Evolutionary conservation across 2,888 invertebrate genomes (phyloP).

Genomic region (Drosophila flavopinicola): DNA sequence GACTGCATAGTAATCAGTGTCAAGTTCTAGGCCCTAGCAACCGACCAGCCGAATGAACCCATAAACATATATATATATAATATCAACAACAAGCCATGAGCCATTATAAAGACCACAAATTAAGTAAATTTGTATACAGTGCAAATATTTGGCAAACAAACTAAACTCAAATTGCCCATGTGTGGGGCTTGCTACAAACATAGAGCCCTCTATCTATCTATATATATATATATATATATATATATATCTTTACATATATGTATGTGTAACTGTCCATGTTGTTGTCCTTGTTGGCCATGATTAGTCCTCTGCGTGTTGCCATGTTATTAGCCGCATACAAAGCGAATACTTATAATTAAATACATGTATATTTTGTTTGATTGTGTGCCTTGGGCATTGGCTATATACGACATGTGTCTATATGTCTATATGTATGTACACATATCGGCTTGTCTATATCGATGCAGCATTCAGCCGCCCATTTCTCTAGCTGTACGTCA

Average conservation of each 20-base stretch:
- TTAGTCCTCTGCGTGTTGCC: conserved; percentile 42
- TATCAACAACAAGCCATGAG: conserved; percentile 9
- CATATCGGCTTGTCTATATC: no score
- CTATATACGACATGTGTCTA: conserved; percentile 47
- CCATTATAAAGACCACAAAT: conserved; percentile 18
- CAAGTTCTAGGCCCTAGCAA: conserved; percentile 49
- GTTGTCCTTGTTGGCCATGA: conserved; percentile 42
- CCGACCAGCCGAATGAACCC: conserved; percentile 14
- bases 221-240: conserved; percentile 7
- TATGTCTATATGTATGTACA: conserved; percentile 23
- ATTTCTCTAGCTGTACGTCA: conserved; percentile 51
- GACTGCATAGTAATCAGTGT: conserved; percentile 57
- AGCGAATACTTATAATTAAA: conserved; percentile 45
- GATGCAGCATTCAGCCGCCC: conserved; percentile 30
- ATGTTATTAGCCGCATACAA: conserved; percentile 50
- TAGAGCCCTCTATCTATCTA: not conserved
- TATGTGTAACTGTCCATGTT: conserved; percentile 9
- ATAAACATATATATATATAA: conserved; percentile 14
- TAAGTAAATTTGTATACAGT: conserved; percentile 32
- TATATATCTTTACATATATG: not conserved
- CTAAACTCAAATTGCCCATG: conserved; percentile 11
- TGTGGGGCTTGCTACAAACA: conserved; percentile 20
- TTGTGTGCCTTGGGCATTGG: conserved; percentile 54
- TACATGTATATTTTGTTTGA: conserved; percentile 14
- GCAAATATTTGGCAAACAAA: conserved; percentile 57